phyloP scores from a whole-genome alignment of 2,797 vertebrate genomes.

The Anas acuta region DNA sequence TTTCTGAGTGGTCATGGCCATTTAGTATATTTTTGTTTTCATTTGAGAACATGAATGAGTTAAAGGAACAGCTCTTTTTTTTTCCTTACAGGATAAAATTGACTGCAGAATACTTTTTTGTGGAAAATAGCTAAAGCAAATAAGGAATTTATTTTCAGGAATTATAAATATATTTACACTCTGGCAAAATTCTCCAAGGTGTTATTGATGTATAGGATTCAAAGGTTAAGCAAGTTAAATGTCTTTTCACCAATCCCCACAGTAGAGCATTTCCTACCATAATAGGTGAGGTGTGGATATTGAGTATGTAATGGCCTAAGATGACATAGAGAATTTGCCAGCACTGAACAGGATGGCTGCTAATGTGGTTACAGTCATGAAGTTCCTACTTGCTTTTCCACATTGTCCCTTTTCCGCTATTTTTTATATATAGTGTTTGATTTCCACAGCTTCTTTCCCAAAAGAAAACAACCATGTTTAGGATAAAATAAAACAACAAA shows the following conservation, averaged over 20 bases:
- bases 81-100: background rate
- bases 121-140: background rate
- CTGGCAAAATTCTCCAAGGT: background rate
- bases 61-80: background rate
- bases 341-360: background rate
- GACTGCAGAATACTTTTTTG: background rate
- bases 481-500: background rate
- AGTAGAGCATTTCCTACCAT: background rate
- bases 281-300: background rate
- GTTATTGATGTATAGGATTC: background rate
- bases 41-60: background rate
- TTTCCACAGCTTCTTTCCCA: background rate
- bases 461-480: background rate
- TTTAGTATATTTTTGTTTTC: background rate
- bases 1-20: background rate
- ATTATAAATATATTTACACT: background rate
- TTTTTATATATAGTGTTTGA: background rate
- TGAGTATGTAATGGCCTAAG: background rate
- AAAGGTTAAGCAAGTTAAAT: slow-evolving; percentile 4
- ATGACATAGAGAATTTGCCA: background rate
- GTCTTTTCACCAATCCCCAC: background rate
- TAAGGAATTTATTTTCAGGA: background rate
- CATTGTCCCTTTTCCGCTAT: background rate
- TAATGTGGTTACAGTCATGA: background rate
- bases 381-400: background rate